These are phyloP conservation scores for Brienomyrus longianalis DNA, from an alignment of 2,113 vertebrate species.

Conservation along the genomic window DNA sequence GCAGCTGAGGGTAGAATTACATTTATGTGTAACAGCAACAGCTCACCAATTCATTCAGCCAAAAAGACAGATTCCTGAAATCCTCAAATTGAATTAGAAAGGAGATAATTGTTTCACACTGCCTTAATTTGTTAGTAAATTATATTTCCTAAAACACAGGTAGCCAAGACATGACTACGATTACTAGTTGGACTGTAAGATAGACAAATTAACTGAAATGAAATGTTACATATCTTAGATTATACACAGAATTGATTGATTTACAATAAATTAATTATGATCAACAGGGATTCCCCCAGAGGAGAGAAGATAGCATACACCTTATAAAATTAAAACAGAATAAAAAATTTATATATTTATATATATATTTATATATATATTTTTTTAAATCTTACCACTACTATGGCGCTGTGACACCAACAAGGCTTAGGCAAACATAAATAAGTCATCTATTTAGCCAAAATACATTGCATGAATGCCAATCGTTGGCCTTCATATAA, in stretches of 20 bases:
- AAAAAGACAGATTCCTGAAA: neutral
- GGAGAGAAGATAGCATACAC: neutral
- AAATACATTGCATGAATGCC: neutral
- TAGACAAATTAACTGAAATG: neutral
- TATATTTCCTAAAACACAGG: neutral
- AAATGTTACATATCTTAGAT: neutral
- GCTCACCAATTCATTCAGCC: neutral
- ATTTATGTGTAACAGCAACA: neutral
- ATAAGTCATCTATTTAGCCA: neutral
- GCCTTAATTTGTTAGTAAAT: neutral
- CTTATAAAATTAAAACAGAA: neutral
- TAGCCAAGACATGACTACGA: neutral
- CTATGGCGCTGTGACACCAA: neutral
- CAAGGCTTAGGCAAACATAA: neutral
- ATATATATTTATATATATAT: too few relatives aligned
- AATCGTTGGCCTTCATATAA: neutral
- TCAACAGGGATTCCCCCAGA: neutral
- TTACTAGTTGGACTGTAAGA: neutral
- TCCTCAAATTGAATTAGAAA: neutral
- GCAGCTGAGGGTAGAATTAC: neutral
- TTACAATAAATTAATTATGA: neutral
- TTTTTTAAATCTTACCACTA: neutral
- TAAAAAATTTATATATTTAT: neutral
- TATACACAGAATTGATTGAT: neutral
- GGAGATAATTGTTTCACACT: neutral